These are phyloP conservation scores for Heliconius congener DNA, from an alignment of 1,140 invertebrate genomes.

Conservation along the genomic window DNA sequence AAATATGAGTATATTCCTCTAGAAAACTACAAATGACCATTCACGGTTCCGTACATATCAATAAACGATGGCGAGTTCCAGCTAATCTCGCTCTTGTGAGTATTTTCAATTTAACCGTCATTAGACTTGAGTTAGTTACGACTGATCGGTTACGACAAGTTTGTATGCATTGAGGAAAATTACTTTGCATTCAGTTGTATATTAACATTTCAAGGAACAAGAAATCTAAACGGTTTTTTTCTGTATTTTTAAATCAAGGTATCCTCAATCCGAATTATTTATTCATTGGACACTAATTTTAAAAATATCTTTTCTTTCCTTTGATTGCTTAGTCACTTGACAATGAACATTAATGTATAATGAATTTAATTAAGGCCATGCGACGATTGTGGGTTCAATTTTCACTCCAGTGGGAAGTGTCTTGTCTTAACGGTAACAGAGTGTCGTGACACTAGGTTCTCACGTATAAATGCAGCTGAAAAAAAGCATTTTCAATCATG, in stretches of 20 bases:
- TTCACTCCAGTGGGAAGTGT: too few species aligned
- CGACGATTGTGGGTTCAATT: too few species aligned
- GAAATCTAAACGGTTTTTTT: background rate
- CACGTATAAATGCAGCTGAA: too few species aligned
- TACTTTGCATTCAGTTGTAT: background rate
- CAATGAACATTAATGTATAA: too few species aligned
- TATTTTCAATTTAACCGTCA: constrained; percentile 38
- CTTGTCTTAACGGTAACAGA: too few species aligned
- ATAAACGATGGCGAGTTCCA: constrained; percentile 21
- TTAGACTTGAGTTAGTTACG: constrained; percentile 34
- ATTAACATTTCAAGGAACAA: background rate
- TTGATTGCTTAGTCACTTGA: too few species aligned
- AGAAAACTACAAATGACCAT: constrained; percentile 7
- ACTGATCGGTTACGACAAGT: constrained; percentile 26
- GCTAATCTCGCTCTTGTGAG: constrained; percentile 15
- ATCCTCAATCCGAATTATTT: too few species aligned
- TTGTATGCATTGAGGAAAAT: background rate
- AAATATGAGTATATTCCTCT: background rate
- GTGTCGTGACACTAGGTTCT: too few species aligned
- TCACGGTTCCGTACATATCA: constrained; percentile 17
- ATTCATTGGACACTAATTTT: too few species aligned
- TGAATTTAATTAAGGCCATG: too few species aligned
- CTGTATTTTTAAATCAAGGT: background rate
- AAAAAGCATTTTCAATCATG: background rate
- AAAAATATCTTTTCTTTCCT: too few species aligned